Conservation (phyloP, 2,888 invertebrate genomes). For the Lamellibrachia columna region DNA sequence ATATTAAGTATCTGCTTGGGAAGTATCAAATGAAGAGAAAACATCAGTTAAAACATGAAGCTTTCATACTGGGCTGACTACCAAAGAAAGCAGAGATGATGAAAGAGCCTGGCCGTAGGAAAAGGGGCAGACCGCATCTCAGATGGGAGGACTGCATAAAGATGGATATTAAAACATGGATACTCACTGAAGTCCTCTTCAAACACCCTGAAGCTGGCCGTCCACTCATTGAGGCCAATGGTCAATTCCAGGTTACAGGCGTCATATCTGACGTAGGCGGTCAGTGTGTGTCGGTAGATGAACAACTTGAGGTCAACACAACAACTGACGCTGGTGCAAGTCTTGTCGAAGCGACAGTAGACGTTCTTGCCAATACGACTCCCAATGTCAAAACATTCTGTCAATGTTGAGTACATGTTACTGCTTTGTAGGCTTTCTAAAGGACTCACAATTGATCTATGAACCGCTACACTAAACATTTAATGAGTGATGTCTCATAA, state of each 20-base stretch:
- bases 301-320: conserved; percentile 12
- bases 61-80: no score
- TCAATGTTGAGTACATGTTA: neutral
- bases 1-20: no score
- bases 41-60: no score
- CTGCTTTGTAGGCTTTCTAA: no score
- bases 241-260: neutral
- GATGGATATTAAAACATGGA: no score
- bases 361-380: neutral
- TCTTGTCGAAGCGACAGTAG: neutral
- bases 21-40: no score
- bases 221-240: neutral
- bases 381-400: neutral
- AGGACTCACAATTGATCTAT: no score
- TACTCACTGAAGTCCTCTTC: neutral
- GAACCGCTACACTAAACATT: neutral
- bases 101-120: no score
- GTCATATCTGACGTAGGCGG: neutral
- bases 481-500: neutral
- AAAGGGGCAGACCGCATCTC: no score
- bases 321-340: neutral
- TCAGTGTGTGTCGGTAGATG: neutral
- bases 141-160: no score
- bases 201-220: neutral
- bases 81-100: no score